Conservation (phyloP, 2,888 invertebrate genomes). For the Dilophus febrilis region DNA sequence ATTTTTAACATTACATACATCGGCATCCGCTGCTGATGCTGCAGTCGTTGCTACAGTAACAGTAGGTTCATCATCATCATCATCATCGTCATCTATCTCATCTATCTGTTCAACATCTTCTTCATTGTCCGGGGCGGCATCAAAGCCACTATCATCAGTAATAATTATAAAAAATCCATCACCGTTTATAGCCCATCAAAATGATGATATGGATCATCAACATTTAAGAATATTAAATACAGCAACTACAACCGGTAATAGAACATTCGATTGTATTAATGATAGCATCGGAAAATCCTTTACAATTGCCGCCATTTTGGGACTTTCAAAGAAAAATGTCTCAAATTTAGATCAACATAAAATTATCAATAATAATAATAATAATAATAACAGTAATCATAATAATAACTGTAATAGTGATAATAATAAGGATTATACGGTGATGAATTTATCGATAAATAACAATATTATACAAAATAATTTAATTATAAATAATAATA, state of each 20-base stretch:
- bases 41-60: not conserved
- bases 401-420: constrained; percentile 7
- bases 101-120: constrained; percentile 6
- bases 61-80: constrained; percentile 4
- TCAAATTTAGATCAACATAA: not conserved
- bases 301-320: constrained; percentile 76
- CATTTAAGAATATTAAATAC: not conserved
- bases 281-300: constrained; percentile 49
- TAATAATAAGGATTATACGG: constrained; percentile 16
- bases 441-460: constrained; percentile 29
- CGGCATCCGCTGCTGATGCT: constrained; percentile 16
- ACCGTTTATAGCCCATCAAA: constrained; percentile 1
- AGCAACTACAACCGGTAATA: not conserved
- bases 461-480: constrained; percentile 14
- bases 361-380: not conserved
- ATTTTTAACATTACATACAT: constrained; percentile 28
- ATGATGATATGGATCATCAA: constrained; percentile 1
- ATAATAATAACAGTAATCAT: constrained; percentile 8
- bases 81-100: constrained; percentile 9
- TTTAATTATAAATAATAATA: not conserved
- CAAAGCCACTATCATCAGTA: constrained; percentile 9
- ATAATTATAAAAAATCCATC: constrained; percentile 7
- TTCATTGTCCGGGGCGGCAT: constrained; percentile 9
- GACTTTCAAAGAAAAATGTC: constrained; percentile 39
- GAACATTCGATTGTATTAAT: constrained; percentile 16